Evolutionary conservation across 2,888 invertebrate genomes (phyloP).

Genomic region (Camptogramma bilineatum): DNA sequence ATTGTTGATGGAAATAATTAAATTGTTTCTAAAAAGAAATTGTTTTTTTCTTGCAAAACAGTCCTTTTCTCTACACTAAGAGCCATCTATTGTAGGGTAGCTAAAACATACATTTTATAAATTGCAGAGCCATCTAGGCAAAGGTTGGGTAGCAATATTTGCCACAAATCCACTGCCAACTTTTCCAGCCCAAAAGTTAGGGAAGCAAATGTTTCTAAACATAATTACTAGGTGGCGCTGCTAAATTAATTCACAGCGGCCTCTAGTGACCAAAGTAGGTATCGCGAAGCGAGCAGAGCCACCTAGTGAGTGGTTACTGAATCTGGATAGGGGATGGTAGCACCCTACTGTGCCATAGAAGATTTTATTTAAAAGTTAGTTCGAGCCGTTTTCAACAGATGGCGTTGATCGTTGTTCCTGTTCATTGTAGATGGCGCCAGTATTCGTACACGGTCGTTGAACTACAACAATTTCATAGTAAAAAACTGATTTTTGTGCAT

Average conservation of each 20-base stretch:
- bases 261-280: constrained; percentile 8
- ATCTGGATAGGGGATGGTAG: neutral
- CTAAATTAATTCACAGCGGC: constrained; percentile 14
- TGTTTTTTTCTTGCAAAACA: too few species aligned
- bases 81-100: constrained; percentile 23
- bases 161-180: too few species aligned
- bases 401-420: constrained; percentile 20
- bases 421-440: constrained; percentile 8
- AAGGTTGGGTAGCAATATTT: too few species aligned
- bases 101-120: neutral
- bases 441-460: neutral
- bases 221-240: constrained; percentile 22
- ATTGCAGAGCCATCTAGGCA: neutral
- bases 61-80: neutral
- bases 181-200: neutral
- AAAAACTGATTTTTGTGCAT: too few species aligned
- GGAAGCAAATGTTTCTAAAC: constrained; percentile 1
- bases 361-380: neutral
- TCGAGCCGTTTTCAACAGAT: constrained; percentile 14
- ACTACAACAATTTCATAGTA: neutral
- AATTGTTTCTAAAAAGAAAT: too few species aligned
- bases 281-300: constrained; percentile 4
- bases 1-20: too few species aligned
- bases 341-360: neutral
- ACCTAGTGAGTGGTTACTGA: neutral